phyloP scores from a whole-genome alignment of 2,888 invertebrate species.

The Megastigmus dorsalis region DNA sequence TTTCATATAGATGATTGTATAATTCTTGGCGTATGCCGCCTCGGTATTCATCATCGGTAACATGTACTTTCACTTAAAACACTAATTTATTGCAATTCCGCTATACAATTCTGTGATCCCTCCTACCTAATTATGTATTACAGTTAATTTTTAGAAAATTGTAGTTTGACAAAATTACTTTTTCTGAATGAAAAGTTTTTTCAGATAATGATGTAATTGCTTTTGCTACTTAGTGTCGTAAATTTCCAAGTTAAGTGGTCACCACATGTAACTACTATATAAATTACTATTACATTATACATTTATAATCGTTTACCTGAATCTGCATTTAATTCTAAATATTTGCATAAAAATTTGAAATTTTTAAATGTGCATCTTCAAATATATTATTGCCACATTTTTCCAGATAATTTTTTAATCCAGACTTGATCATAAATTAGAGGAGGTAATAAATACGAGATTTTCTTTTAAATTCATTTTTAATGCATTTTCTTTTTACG shows the following conservation, averaged over 20 bases:
- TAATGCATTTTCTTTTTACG: slow-evolving; percentile 29
- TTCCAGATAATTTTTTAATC: slow-evolving; percentile 6
- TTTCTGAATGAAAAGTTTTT: background rate
- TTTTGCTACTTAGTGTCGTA: background rate
- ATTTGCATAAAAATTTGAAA: slow-evolving; percentile 30
- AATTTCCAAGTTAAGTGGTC: slow-evolving; percentile 46
- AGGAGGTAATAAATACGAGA: slow-evolving; percentile 46
- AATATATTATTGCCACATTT: background rate
- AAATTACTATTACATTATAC: slow-evolving; percentile 27
- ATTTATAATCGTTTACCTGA: slow-evolving; percentile 42
- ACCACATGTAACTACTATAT: slow-evolving; percentile 34
- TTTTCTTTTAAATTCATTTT: slow-evolving; percentile 34
- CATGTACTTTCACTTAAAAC: no score
- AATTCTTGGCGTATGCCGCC: no score
- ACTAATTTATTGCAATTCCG: no score
- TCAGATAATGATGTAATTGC: background rate
- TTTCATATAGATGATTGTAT: no score
- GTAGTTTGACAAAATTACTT: background rate
- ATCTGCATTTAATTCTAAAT: slow-evolving; percentile 20
- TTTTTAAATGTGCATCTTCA: background rate
- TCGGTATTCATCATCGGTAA: no score
- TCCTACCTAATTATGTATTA: background rate
- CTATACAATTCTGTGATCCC: no score
- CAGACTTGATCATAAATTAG: slow-evolving; percentile 16
- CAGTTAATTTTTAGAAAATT: no score